Base-by-base conservation (phyloP, 2,888 invertebrate genomes). In the Scrobipalpa atriplicella region DNA sequence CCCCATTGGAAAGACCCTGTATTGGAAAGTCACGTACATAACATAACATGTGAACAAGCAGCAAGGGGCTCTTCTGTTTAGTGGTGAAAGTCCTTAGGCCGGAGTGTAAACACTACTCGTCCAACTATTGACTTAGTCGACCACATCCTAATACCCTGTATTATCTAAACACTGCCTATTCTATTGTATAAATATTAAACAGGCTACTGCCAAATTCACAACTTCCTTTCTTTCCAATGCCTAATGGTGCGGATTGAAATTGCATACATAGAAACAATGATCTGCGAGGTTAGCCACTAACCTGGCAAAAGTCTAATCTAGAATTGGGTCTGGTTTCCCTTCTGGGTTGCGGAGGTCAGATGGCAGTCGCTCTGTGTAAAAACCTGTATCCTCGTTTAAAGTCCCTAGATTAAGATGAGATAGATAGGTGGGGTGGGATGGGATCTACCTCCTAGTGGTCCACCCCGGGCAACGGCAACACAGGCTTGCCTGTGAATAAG, bases 61-160 rank as follows among this genome's bases (percentile, higher is more conserved):
- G 47, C 36, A 51, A 63, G 36, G 63, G 38, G 36, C 63, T 63
- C 63, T 62, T 62, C 62, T 16, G 52, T 63, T 63, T 52, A 63
- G 38, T 63, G 63, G 52, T 52, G 63, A 63, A 63, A 63, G 63
- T 52, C 63, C 52, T 63, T 61, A 41, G 61, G 13, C 61, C 38
- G 36, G 3, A 16, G 10, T 16, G 58, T 38, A 58, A 58, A 61
- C 61, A 41, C 60, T 9, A 13, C 18, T 61, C 7, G 41, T 19
- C 11, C 11, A 41, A 41, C 61, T 61, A 61, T 61, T 61, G 39
- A 39, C 61, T 41, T 41, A 13, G 39, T 39, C 61, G 18, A 41
- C 39, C 16, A 19, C 61, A 36, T 36, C 19, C 61, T 61, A 61
- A 39, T 61, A 21, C 61, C 16, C 10, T 5, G 36, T 58, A n/a